Conservation (phyloP, 2,888 invertebrate species). For the Phortica magna region DNA sequence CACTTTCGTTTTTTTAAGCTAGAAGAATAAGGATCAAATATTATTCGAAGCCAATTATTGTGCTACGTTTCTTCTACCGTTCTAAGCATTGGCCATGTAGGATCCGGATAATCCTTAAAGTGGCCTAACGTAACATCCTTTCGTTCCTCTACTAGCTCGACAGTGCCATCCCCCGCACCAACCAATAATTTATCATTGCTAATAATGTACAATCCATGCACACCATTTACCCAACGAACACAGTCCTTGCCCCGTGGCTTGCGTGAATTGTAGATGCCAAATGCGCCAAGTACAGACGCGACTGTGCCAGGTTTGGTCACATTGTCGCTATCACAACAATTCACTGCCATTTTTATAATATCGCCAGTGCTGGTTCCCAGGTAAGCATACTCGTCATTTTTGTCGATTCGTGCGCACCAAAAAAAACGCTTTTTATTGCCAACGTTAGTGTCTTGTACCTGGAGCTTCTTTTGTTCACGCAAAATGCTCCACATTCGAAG, state of each 20-base stretch:
- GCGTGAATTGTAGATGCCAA: constrained; percentile 76
- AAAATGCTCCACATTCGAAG: constrained; percentile 88
- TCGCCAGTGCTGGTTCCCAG: constrained; percentile 92
- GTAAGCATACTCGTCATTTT: constrained; percentile 85
- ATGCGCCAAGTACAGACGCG: constrained; percentile 80
- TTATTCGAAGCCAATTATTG: background rate
- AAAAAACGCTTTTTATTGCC: constrained; percentile 89
- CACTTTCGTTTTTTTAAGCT: constrained; percentile 81
- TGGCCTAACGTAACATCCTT: constrained; percentile 70
- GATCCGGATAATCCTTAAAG: constrained; percentile 77
- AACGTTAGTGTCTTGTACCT: constrained; percentile 85
- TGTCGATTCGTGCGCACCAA: constrained; percentile 85
- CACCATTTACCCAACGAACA: constrained; percentile 77
- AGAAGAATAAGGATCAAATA: constrained; percentile 30
- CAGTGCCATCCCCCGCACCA: constrained; percentile 91
- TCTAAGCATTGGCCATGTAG: constrained; percentile 81
- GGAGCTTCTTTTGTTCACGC: constrained; percentile 83
- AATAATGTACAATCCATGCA: constrained; percentile 83
- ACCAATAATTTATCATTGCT: constrained; percentile 83
- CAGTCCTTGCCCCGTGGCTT: constrained; percentile 77
- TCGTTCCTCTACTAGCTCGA: constrained; percentile 85
- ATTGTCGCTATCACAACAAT: constrained; percentile 76
- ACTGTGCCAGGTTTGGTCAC: constrained; percentile 59
- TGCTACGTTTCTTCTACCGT: constrained; percentile 74
- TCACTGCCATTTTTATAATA: constrained; percentile 77